Base-by-base conservation (phyloP, 2,797 vertebrate species). In the Spinibarbus caldwelli region DNA sequence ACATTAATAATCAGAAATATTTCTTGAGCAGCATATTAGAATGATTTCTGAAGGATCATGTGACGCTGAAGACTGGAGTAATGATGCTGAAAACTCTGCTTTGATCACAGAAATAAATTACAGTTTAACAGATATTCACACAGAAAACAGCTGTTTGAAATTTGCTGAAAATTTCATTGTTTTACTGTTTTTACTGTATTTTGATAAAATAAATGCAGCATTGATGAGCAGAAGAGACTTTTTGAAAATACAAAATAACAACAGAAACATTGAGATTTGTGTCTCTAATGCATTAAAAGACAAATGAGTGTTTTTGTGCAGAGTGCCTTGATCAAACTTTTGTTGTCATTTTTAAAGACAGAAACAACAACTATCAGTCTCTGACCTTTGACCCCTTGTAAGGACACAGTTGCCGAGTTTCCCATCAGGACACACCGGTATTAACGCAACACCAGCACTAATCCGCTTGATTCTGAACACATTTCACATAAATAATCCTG, bases 401-500 rank as follows among this genome's bases (percentile, higher is more conserved):
- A 34, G 36, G 47, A 72, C 17, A 71, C 2, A 26, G 45, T 26
- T 66, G n/a, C 34, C 5, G 15, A 17, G 49, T 81, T 19, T 81
- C 8, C 8, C 23, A 14, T 81, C 47, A 21, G 67, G 64, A 6
- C 47, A 29, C n/a, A 29, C 57, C 12, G 54, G 70, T 62, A 83
- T 83, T 64, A 49, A 66, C 4, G 6, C 49, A 64, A 66, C 6
- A 23, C 45, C 6, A 36, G 43, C 45, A 68, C 45, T 78, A 78
- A 84, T 78, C 73, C 36, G 1, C 49, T 57, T 19, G 45, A 78
- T 84, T 77, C 47, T 31, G 6, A 68, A 84, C 62, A 84, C 73
- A 54, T 78, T 84, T 84, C 62, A 68, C 47, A 54, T 29, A 67
- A 68, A 84, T 78, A 78, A 84, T 84, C 45, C 71, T 49, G 15